Conservation (phyloP, 1,140 invertebrate species). For the Bradysia coprophila region DNA sequence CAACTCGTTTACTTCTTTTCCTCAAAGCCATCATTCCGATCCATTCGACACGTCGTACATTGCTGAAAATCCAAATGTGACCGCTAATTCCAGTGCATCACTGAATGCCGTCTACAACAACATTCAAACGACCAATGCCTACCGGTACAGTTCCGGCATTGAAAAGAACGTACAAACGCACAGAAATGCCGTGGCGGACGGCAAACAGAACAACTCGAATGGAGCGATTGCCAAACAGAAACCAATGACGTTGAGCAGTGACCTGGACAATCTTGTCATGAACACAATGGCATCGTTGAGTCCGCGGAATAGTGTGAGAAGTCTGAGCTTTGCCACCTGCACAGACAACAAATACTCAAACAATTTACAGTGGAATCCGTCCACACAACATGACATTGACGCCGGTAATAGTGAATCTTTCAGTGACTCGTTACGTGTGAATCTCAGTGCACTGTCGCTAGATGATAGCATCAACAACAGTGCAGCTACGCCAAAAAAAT, state of each 20-base stretch:
- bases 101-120: not conserved
- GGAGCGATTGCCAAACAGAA: not conserved
- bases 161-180: not conserved
- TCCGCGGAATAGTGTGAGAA: not conserved
- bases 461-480: constrained; percentile 7
- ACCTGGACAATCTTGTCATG: not conserved
- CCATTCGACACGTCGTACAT: constrained; percentile 39
- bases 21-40: constrained; percentile 18
- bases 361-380: not conserved
- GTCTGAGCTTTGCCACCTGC: not conserved
- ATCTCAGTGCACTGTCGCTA: constrained; percentile 12
- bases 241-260: constrained; percentile 1
- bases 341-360: not conserved
- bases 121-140: not conserved
- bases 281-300: not conserved
- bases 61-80: constrained; percentile 11
- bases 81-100: constrained; percentile 4
- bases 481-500: constrained; percentile 12
- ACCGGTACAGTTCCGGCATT: not conserved
- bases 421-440: constrained; percentile 4
- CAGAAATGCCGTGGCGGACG: too few species aligned
- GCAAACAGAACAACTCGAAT: not conserved
- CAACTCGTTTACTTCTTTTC: too few species aligned
- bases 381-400: not conserved
- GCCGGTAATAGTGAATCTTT: not conserved